Conservation (phyloP, 92 coral and sea anemone genomes). For the Porites rus region DNA sequence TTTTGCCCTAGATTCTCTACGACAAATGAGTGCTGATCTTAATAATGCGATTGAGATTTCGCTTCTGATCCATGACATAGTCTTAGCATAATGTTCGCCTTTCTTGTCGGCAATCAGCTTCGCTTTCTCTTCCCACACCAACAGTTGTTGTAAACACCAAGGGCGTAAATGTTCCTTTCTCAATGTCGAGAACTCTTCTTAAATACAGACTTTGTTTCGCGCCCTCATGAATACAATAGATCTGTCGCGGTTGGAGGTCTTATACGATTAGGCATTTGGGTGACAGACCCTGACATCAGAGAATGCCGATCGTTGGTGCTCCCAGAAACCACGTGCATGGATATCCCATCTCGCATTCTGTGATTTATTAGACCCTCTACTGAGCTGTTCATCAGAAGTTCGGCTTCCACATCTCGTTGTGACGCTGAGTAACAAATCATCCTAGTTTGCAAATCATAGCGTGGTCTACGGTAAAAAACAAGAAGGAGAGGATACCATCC, state of each 20-base stretch:
- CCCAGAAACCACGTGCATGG: conserved; percentile 35
- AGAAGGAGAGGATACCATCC: no score
- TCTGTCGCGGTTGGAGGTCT: not conserved
- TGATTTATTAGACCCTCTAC: not conserved
- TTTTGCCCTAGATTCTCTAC: no score
- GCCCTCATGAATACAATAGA: not conserved
- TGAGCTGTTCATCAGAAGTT: conserved; percentile 5
- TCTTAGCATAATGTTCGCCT: no score
- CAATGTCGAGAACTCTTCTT: not conserved
- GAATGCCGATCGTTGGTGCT: conserved; percentile 46
- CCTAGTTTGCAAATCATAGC: conserved; percentile 18
- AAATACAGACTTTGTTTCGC: not conserved
- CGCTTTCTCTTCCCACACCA: no score
- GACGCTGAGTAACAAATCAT: conserved; percentile 52
- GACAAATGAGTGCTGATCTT: no score
- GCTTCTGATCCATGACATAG: no score
- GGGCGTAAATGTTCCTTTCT: not conserved
- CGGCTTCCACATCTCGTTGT: conserved; percentile 61
- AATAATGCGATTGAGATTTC: no score
- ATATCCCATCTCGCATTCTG: not conserved
- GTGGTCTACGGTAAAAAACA: conserved; percentile 23
- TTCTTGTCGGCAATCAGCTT: no score
- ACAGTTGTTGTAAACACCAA: not conserved
- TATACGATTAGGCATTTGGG: conserved; percentile 43
- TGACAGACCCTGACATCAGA: conserved; percentile 54